phyloP scores from a whole-genome alignment of 2,113 vertebrate genomes.

The Bungarus multicinctus region DNA sequence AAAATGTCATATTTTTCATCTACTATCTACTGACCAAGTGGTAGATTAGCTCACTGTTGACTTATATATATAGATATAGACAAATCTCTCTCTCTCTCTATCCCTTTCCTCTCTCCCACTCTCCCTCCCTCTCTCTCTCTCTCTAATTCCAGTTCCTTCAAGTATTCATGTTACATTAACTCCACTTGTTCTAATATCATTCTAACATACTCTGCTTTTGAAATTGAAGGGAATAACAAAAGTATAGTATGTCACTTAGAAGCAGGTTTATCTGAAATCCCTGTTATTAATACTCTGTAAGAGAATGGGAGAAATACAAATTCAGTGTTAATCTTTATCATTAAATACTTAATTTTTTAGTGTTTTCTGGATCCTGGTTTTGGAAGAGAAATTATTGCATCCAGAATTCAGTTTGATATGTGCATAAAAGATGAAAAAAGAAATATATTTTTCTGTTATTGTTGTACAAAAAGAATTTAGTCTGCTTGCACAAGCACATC shows the following conservation, averaged over 20 bases:
- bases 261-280: not conserved
- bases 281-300: not conserved
- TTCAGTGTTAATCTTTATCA: not conserved
- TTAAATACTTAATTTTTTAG: not conserved
- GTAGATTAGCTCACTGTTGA: not conserved
- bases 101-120: not conserved
- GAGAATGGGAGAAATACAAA: not conserved
- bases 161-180: not conserved
- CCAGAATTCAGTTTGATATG: conserved; percentile 4
- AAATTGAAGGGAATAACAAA: not conserved
- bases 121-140: too few species aligned
- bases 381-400: not conserved
- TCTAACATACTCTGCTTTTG: not conserved
- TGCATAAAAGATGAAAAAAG: not conserved
- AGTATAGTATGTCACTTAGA: not conserved
- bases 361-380: not conserved
- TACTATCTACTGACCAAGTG: not conserved
- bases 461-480: not conserved
- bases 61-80: not conserved
- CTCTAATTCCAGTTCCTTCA: not conserved
- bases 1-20: not conserved
- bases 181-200: not conserved
- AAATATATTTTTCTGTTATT: conserved; percentile 18
- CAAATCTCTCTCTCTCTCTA: not conserved
- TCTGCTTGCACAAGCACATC: not conserved